A percentile compares a stretch with the other conserved stretches of the same genome.
phyloP scores from a whole-genome alignment of 2,113 vertebrate genomes.

The Athene noctua region DNA sequence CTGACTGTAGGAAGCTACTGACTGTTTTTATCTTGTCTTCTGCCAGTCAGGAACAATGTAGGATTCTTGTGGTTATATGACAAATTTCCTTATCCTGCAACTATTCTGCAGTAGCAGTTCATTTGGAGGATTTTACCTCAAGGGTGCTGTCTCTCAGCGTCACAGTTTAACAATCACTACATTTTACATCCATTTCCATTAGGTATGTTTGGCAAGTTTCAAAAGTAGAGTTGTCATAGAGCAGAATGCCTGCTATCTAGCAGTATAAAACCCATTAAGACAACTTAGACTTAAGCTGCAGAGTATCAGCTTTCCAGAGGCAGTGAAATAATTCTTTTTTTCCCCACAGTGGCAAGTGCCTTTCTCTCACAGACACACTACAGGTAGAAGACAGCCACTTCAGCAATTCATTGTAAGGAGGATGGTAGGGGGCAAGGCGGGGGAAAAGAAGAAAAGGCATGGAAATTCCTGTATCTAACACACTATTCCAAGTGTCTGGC shows the following conservation, averaged over 20 bases:
- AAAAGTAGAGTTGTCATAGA: conserved; percentile 55
- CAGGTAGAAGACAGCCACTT: neutral
- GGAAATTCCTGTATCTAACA: neutral
- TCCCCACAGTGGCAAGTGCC: neutral
- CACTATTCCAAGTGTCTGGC: neutral
- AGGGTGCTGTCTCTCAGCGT: conserved; percentile 45
- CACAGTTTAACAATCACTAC: conserved; percentile 45
- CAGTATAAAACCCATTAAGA: conserved; percentile 56
- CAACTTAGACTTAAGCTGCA: conserved; percentile 23
- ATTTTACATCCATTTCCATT: conserved; percentile 54
- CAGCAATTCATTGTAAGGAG: neutral
- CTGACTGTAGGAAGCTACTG: neutral
- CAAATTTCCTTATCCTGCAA: conserved; percentile 51
- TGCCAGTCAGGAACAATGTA: conserved; percentile 51
- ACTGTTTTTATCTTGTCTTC: conserved; percentile 43
- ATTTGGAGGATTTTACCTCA: conserved; percentile 58
- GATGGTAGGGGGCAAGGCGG: neutral
- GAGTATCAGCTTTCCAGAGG: conserved; percentile 36
- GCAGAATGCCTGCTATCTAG: conserved; percentile 41
- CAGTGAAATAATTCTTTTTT: neutral
- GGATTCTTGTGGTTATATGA: conserved; percentile 31
- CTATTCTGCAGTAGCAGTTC: conserved; percentile 46
- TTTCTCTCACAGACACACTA: neutral
- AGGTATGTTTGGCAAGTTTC: conserved; percentile 20
- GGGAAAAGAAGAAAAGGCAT: neutral